A percentile compares a stretch with the other conserved stretches of the same genome.
These are phyloP conservation scores for Palythoa grandis DNA, from an alignment of 92 coral and sea anemone genomes.

Conservation along the genomic window DNA sequence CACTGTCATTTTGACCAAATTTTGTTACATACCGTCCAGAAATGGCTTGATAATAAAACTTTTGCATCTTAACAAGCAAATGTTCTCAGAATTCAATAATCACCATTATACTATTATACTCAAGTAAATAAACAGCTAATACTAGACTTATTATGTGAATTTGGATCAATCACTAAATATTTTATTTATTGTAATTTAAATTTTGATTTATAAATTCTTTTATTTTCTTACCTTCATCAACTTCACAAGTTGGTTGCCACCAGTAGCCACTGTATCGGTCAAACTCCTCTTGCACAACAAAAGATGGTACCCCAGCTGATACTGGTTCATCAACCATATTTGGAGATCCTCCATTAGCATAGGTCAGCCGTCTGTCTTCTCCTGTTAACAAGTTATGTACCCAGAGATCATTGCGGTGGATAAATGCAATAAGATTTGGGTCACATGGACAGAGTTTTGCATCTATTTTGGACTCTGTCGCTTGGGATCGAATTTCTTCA, in stretches of 20 bases:
- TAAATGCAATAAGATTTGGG: slow-evolving; percentile 88
- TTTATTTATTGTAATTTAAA: slow-evolving; percentile 3
- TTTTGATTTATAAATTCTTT: background rate
- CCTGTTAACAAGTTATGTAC: slow-evolving; percentile 79
- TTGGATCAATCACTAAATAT: no score
- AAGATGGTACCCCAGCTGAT: slow-evolving; percentile 98
- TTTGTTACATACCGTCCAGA: no score
- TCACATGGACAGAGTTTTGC: slow-evolving; percentile 96
- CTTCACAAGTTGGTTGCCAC: slow-evolving; percentile 88
- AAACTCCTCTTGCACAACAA: slow-evolving; percentile 96
- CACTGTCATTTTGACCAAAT: no score
- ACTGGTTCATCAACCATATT: slow-evolving; percentile 79
- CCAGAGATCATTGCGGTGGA: slow-evolving; percentile 97
- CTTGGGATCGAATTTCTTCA: slow-evolving; percentile 85
- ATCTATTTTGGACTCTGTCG: slow-evolving; percentile 90
- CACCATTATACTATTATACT: no score
- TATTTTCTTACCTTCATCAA: slow-evolving; percentile 63
- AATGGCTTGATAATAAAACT: no score
- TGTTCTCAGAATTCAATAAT: no score
- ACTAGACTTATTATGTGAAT: no score
- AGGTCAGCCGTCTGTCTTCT: slow-evolving; percentile 82
- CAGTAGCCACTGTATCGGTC: slow-evolving; percentile 98
- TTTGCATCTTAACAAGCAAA: no score
- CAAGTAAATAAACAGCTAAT: no score
- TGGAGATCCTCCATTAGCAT: slow-evolving; percentile 85